Conservation (phyloP, 2,113 vertebrate genomes). For the Natator depressus region DNA sequence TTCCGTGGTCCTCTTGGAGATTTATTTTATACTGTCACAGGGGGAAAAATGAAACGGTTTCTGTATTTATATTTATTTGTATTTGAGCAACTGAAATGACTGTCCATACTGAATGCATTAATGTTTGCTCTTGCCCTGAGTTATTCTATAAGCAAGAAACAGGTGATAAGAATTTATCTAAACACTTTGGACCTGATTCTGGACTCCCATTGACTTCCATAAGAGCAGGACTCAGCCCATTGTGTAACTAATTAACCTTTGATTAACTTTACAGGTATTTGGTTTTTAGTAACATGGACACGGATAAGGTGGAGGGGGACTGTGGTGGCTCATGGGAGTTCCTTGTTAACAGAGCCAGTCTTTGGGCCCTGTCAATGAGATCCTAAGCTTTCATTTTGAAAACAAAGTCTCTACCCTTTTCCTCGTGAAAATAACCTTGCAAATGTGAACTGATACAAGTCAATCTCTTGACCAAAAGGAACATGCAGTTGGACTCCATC, state of each 20-base stretch:
- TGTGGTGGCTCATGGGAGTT: background rate
- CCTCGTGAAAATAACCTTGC: conserved; percentile 16
- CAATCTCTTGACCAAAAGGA: background rate
- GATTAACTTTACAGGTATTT: background rate
- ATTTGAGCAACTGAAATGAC: background rate
- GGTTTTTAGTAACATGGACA: background rate
- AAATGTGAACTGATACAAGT: background rate
- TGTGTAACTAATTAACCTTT: background rate
- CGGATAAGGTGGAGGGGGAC: background rate
- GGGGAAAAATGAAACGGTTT: background rate
- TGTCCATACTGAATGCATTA: background rate
- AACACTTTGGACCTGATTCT: background rate
- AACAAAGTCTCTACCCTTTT: background rate
- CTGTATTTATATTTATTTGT: background rate
- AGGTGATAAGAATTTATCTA: rapidly evolving
- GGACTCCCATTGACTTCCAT: background rate
- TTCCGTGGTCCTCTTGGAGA: background rate
- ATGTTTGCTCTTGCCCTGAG: background rate
- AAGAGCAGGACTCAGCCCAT: background rate
- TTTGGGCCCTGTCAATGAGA: background rate
- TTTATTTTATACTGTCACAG: background rate
- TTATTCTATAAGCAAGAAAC: background rate
- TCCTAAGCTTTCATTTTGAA: background rate
- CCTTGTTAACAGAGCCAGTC: background rate
- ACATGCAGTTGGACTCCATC: background rate